Conservation (phyloP, 2,888 invertebrate species). For the Oxystoma pomonae region DNA sequence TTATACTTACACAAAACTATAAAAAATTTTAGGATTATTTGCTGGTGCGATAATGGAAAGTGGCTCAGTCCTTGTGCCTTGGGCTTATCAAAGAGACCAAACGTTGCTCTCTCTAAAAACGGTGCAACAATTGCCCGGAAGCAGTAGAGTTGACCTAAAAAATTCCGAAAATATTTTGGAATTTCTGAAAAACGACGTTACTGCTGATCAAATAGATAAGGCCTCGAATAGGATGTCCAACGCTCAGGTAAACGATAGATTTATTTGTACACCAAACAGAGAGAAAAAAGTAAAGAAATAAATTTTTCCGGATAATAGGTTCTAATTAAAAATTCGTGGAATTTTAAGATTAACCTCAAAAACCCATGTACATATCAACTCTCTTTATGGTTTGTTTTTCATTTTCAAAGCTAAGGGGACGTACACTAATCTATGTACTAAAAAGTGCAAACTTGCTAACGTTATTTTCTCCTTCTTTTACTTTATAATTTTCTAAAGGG, state of each 20-base stretch:
- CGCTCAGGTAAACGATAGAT: not conserved
- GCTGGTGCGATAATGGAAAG: not conserved
- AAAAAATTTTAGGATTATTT: not conserved
- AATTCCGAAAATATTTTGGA: not conserved
- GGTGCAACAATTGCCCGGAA: not conserved
- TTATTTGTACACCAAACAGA: no score
- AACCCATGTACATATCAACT: no score
- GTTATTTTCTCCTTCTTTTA: no score
- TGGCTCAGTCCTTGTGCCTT: not conserved
- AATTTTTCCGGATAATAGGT: no score
- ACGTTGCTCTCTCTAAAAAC: not conserved
- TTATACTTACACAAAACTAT: no score
- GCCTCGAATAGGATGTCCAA: not conserved
- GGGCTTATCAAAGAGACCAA: not conserved
- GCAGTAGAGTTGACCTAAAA: not conserved
- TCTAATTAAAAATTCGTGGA: not conserved
- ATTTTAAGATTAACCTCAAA: no score
- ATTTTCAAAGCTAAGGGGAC: no score
- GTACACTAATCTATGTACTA: no score
- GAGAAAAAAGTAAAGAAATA: no score
- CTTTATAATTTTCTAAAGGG: no score
- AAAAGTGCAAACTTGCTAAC: no score
- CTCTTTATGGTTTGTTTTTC: no score
- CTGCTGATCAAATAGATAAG: not conserved
- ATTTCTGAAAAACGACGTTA: not conserved